Evolutionary conservation across 2,888 invertebrate genomes (phyloP).

Genomic region (Mongoloraphidia duomilia): DNA sequence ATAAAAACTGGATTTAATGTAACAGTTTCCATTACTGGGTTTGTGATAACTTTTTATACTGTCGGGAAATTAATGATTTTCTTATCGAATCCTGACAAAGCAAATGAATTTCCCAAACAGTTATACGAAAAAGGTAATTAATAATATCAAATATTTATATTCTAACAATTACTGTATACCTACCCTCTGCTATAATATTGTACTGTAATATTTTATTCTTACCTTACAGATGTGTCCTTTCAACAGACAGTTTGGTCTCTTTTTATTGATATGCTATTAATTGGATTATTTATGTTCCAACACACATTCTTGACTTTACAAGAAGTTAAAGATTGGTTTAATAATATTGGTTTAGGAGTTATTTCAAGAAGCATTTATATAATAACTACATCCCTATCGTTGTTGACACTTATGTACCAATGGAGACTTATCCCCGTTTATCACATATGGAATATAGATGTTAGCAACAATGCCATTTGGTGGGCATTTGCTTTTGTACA

Average conservation of each 20-base stretch:
- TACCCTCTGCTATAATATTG: neutral
- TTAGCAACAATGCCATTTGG: constrained; percentile 31
- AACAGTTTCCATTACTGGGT: constrained; percentile 27
- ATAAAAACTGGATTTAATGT: constrained; percentile 19
- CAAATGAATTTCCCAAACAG: constrained; percentile 16
- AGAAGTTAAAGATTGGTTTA: constrained; percentile 30
- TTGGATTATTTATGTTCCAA: constrained; percentile 39
- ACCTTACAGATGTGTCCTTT: neutral
- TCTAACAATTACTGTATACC: no score
- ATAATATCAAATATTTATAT: no score
- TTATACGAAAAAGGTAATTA: no score
- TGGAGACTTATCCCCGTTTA: constrained; percentile 36
- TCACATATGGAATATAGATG: constrained; percentile 39
- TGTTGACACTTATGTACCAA: constrained; percentile 33
- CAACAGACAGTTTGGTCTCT: constrained; percentile 19
- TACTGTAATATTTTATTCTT: no score
- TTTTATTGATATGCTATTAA: constrained; percentile 31
- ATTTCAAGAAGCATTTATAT: constrained; percentile 34
- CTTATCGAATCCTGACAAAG: constrained; percentile 32
- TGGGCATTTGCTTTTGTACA: constrained; percentile 35
- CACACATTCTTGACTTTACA: constrained; percentile 40
- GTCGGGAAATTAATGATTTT: constrained; percentile 38
- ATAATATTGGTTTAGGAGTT: constrained; percentile 28
- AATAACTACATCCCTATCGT: constrained; percentile 28
- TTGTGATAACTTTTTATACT: constrained; percentile 36